Evolutionary conservation across 2,797 vertebrate species (phyloP).

Genomic region (Xenentodon cancila): DNA sequence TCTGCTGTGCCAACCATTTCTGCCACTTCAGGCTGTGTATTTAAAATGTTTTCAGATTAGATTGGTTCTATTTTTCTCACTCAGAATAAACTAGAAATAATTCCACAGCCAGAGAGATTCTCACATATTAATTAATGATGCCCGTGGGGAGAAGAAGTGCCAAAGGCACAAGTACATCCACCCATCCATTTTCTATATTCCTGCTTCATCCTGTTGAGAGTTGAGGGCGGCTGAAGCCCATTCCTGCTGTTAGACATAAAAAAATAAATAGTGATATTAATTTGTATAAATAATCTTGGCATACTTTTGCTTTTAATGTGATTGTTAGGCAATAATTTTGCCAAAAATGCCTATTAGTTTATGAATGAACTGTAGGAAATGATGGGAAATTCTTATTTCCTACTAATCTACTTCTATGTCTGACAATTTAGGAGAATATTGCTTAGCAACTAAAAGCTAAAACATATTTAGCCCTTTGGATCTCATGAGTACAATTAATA

Average conservation of each 20-base stretch:
- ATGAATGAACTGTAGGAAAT: slow-evolving; percentile 1
- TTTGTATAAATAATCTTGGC: background rate
- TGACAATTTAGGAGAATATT: slow-evolving; percentile 11
- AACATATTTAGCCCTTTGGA: slow-evolving; percentile 13
- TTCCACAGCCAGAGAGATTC: slow-evolving; percentile 1
- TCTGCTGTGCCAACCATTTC: too few species aligned
- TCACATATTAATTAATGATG: background rate
- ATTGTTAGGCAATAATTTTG: slow-evolving; percentile 2
- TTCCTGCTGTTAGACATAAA: too few species aligned
- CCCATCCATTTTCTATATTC: too few species aligned
- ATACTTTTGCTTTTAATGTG: slow-evolving; percentile 1
- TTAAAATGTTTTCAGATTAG: background rate
- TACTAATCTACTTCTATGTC: slow-evolving; percentile 10
- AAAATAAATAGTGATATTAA: too few species aligned
- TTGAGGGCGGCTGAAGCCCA: too few species aligned
- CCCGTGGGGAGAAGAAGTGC: too few species aligned
- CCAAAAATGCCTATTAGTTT: slow-evolving; percentile 7
- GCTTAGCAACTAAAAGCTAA: background rate
- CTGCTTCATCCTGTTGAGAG: too few species aligned
- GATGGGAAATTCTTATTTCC: too few species aligned
- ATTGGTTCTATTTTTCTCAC: slow-evolving; percentile 44
- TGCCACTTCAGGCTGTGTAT: too few species aligned
- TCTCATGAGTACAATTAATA: slow-evolving; percentile 13
- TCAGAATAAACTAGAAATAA: slow-evolving; percentile 39
- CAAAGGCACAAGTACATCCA: too few species aligned